Base-by-base conservation (phyloP, 2,888 invertebrate species). In the Stenotaenia linearis region DNA sequence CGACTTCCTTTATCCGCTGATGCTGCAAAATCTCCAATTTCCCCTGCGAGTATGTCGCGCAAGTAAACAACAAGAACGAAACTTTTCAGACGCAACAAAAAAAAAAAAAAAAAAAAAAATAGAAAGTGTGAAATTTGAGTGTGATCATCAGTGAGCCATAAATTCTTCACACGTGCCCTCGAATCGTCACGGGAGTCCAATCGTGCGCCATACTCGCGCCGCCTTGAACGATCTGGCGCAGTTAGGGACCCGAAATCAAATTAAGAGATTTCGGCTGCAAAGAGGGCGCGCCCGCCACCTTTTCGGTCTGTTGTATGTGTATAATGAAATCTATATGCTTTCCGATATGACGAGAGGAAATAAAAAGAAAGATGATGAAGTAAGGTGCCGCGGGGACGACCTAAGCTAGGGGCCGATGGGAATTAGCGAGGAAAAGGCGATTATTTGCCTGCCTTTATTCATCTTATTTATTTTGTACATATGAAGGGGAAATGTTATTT, bases 91-190 rank as follows among this genome's bases (percentile, higher is more conserved):
- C n/a, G 4, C n/a, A 45, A 3, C 10, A n/a, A 5, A 61, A 61
- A 2, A 61, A 69, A 69, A 69, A 4, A 15, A 28, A 69, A 1
- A 28, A 28, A 61, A 61, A 61, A 61, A 61, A 61, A 23, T 15
- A 69, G 25, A 69, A 23, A 25, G 25, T 28, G 28, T 69, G 69
- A 69, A 69, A 69, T 69, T 69, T 28, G 69, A 69, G 69, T 69
- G 69, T 69, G 69, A 69, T 69, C 69, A 69, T 69, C 69, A 69
- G 69, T 69, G 69, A 69, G 69, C 69, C 69, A 69, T 69, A 69
- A 69, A 69, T 69, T 69, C 69, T 69, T 69, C 25, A 69, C 69
- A 69, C 69, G 69, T 69, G 69, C 69, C 69, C 69, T 69, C 69
- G 25, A 69, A 69, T 69, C 69, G 69, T 69, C 69, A 69, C 69